Conservation (phyloP, 2,797 vertebrate genomes). For the Phoeniculus purpureus region DNA sequence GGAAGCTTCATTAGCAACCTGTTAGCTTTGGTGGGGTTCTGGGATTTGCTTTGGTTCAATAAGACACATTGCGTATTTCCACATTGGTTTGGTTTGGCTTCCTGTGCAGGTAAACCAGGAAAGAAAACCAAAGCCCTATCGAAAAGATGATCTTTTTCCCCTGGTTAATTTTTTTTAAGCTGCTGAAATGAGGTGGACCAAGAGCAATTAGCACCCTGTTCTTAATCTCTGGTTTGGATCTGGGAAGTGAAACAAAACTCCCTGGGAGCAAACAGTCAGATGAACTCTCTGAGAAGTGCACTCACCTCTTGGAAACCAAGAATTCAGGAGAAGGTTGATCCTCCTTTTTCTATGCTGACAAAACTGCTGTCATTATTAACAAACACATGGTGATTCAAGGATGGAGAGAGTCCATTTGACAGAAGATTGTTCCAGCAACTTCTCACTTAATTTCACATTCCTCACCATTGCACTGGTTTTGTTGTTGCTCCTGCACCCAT, state of each 20-base stretch:
- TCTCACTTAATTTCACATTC: neutral
- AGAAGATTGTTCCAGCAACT: neutral
- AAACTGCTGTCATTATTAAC: neutral
- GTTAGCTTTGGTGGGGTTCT: constrained; percentile 19
- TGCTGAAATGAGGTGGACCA: neutral
- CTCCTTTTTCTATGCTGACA: neutral
- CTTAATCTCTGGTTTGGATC: neutral
- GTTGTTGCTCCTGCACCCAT: neutral
- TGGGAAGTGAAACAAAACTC: neutral
- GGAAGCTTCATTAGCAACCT: neutral
- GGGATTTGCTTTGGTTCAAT: neutral
- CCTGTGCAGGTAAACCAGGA: neutral
- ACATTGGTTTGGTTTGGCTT: constrained; percentile 61
- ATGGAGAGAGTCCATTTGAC: neutral
- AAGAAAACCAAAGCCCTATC: neutral
- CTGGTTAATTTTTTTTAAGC: neutral
- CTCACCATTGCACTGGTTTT: neutral
- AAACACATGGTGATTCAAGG: neutral
- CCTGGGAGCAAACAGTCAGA: neutral
- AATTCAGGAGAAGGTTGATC: neutral
- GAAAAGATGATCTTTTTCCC: neutral
- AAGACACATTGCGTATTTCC: constrained; percentile 39
- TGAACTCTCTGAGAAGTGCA: neutral
- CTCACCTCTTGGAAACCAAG: neutral
- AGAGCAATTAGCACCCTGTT: neutral